Base-by-base conservation (phyloP, 2,113 vertebrate genomes). In the Istiophorus platypterus region DNA sequence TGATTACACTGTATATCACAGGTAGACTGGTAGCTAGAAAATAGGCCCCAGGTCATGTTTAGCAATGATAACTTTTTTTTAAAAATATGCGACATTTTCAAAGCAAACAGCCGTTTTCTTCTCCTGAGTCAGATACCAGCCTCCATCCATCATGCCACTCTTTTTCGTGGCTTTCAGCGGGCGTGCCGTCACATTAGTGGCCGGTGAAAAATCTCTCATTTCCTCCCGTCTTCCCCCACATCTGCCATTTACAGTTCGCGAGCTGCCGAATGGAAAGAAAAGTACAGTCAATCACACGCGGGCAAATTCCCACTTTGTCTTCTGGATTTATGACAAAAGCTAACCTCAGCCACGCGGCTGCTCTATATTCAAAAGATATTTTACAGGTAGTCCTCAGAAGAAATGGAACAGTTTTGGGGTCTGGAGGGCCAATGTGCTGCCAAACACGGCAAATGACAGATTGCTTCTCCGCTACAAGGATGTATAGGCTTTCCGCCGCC, bases 301-400 rank as follows among this genome's bases (percentile, higher is more conserved):
- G 54, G 67, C 67, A 77, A 70, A 76, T 67, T 77, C 72, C 39
- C 54, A 77, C 74, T 90, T 76, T 72, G 71, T 88, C 76, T 83
- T 71, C 5, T 72, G 62, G 85, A 91, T 87, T 89, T 81, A 89
- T 71, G 81, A 66, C 63, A 52, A 41, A 64, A 84, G 76, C 81
- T 76, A 79, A 78, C 78, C 79, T 73, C 68, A 61, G 59, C 66
- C 72, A 67, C 13, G 24, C 18, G 20, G 77, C 82, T 68, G 59
- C 78, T 86, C 67, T 76, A 68, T 81, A 88, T 83, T 83, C 87
- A 75, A 31, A 85, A 78, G 69, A 72, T 81, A 89, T 84, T 88
- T 89, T 62, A 78, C 79, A 83, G 74, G 72, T 85, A 72, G 76
- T 75, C 73, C 65, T 81, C 68, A 49, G 71, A 61, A 73, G 80